A percentile compares a stretch with the other conserved stretches of the same genome.
These are phyloP conservation scores for Lethocerus indicus DNA, from an alignment of 1,140 invertebrate species.

Conservation along the genomic window DNA sequence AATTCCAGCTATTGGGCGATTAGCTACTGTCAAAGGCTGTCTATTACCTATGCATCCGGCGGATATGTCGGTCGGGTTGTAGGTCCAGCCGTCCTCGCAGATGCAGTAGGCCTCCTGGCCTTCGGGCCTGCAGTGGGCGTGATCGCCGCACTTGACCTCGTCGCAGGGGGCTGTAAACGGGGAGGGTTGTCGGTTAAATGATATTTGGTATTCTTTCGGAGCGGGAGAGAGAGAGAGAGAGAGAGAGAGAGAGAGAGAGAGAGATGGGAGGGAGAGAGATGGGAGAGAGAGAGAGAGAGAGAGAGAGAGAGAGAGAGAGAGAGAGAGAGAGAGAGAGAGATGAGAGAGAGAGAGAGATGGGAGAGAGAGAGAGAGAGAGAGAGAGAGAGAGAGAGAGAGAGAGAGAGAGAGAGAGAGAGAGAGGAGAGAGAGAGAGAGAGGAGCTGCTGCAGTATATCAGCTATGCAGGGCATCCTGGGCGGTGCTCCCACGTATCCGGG, in stretches of 20 bases:
- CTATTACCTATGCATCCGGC: conserved; percentile 65
- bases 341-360: no score
- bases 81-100: conserved; percentile 86
- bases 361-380: no score
- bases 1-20: no score
- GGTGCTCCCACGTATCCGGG: conserved; percentile 69
- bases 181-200: no score
- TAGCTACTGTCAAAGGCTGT: no score
- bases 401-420: background rate
- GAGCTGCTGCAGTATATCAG: conserved; percentile 20
- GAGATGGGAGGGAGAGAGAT: no score
- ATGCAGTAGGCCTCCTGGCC: conserved; percentile 80
- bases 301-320: no score
- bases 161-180: conserved; percentile 67
- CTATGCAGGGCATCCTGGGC: conserved; percentile 60
- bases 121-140: conserved; percentile 77
- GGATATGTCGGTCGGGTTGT: conserved; percentile 69
- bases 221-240: no score
- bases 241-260: no score
- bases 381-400: background rate
- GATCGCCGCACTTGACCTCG: conserved; percentile 71
- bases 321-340: no score
- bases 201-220: no score
- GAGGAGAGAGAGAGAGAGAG: background rate
- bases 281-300: no score